Evolutionary conservation across 2,888 invertebrate genomes (phyloP), one percentile per base, ranked within the genome.

Genomic region (Synanthedon andrenaeformis): DNA sequence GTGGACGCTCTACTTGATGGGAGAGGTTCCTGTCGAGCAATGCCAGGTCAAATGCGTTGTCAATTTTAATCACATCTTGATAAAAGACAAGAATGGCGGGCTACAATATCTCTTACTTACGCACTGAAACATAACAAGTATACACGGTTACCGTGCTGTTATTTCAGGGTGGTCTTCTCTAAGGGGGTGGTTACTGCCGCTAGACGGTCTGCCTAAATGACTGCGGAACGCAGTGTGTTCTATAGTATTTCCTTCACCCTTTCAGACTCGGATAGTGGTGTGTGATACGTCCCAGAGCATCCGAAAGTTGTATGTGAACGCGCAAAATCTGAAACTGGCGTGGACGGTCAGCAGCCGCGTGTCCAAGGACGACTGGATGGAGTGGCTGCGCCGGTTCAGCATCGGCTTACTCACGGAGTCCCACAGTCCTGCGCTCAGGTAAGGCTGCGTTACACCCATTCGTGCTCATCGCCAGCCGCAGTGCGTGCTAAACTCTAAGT

Each of bases 291-390:
- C 92, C 0, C 91, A 92, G 8, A 91, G 93, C 10, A 94, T 94
- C 49, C 94, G 95, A 68, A 91, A 94, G 72, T 80, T 96, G 54
- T 94, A 93, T 68, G 95, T 97, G 11, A 94, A 94, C 41, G 93
- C 94, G 4, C 90, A 92, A 23, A 96, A 95, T 74, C 84, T 98
- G 50, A 95, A 96, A 72, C 90, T 94, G 63, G 95, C 96, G 0
- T 96, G 97, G 95, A 94, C 95, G n/a, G 95, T 96, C 1, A 94
- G 94, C 35, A 90, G 96, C 53, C 90, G 97, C 57, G 97, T 98
- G 0, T 97, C 97, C 1, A 97, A 97, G 76, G 99, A 99, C 66
- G 99, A 99, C 80, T 99, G 99, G 99, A 89, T 98, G 51, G 98
- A 99, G 76, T 99, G 99, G 99, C 81, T 99, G 52, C 89, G 96